Base-by-base conservation (phyloP, 2,113 vertebrate genomes). In the Galeopterus variegatus region DNA sequence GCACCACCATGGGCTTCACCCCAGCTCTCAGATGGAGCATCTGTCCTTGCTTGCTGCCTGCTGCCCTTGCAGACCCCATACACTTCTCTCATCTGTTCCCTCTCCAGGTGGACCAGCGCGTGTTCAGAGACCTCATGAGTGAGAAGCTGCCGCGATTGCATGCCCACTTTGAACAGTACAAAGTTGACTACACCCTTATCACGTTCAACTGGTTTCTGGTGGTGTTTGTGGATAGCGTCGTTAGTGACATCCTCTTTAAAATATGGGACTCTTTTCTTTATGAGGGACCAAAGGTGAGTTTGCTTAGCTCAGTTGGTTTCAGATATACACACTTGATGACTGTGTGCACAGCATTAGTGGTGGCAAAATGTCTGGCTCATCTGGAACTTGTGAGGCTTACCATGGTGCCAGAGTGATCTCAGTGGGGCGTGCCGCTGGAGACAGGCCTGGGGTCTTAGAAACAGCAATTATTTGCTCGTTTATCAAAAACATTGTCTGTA, bases 191-290 rank as follows among this genome's bases (percentile, higher is more conserved):
- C 95, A 99, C 99, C 10, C 99, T 99, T 88, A 99, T 99, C 98
- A 99, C 99, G 19, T 99, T 99, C 98, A 99, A 99, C 99, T 99
- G 99, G 99, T 99, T 99, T 96, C 99, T 99, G 67, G 99, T 99
- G 96, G 98, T 99, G 70, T 99, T 99, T 96, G 99, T 99, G 98
- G 99, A 99, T 98, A 99, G 99, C 0, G 99, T 99, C 60, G 99
- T 99, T 95, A 99, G 99, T 21, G 99, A 99, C 97, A 98, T 99
- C 96, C 99, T 99, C 85, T 99, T 99, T 96, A 99, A 99, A 97
- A 99, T 99, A 97, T 99, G 99, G 99, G 99, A 99, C 80, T 98
- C 99, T 21, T 99, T 99, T 97, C 99, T 99, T 0, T 99, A 99
- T 14, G 99, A 99, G 98, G 99, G 99, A 77, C 99, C 99, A 58